Evolutionary conservation across 2,888 invertebrate genomes (phyloP), one percentile per base, ranked within the genome.

Genomic region (Halocaridina rubra): DNA sequence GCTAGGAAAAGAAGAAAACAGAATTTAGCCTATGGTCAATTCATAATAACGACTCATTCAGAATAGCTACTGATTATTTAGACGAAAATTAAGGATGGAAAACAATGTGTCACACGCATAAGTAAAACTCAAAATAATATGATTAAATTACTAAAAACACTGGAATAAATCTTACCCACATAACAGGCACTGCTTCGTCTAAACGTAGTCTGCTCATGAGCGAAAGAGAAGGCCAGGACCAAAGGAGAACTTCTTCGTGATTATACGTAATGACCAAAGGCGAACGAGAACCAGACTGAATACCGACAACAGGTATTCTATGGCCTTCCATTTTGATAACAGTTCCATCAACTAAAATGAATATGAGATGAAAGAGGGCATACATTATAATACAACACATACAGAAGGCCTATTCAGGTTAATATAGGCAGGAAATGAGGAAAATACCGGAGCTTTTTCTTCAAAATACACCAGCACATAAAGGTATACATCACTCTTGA

Each of bases 161-260:
- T n/a, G n/a, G n/a, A n/a, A 53, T 13, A 5, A 5, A n/a, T n/a
- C 82, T 71, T 61, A 84, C 82, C 82, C 82, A 84, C 8, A 78
- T 46, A n/a, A 84, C 71, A 10, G 72, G 59, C 7, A 84, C 61
- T 0, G 24, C 46, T 5, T 84, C 61, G 8, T 76, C 71, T 13
- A 72, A 61, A 1, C 46, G 39, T 19, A 84, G 53, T 16, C 72
- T 69, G 30, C 32, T 78, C 22, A 72, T 72, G 22, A 84, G 82
- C 5, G 61, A 5, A 22, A 84, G 67, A 29, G 82, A 78, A 22
- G 82, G 82, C 77, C 78, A 84, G 0, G 82, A 84, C 82, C 82
- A 84, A n/a, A 78, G 27, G 69, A 84, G 39, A 7, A 77, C 82
- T 57, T 84, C 82, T 4, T 61, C 33, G 3, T 19, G 10, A 32